phyloP scores from a whole-genome alignment of 2,797 vertebrate species.

The Rachycentron canadum region DNA sequence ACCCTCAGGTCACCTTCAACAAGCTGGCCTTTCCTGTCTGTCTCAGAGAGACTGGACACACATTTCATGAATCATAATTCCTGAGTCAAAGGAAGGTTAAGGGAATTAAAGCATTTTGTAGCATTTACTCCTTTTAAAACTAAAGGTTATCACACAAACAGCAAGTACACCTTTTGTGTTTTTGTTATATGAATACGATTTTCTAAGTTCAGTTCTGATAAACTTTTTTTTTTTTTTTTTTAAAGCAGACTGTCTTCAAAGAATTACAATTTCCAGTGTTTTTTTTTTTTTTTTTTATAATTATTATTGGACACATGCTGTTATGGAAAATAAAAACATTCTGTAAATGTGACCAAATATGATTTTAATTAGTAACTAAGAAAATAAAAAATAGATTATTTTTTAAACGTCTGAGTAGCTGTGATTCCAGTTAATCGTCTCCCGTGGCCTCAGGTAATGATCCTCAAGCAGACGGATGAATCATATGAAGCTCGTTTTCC shows the following conservation, averaged over 20 bases:
- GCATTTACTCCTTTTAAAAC: not conserved
- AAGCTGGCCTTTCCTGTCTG: slow-evolving; percentile 6
- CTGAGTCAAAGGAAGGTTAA: slow-evolving; percentile 1
- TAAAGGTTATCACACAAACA: not conserved
- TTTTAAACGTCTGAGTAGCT: not conserved
- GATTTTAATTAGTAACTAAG: not conserved
- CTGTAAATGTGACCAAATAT: not conserved
- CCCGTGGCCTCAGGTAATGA: not conserved
- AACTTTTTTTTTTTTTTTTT: slow-evolving; percentile 1
- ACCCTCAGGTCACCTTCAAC: slow-evolving; percentile 71
- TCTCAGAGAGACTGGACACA: slow-evolving; percentile 7
- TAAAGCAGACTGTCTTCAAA: not conserved
- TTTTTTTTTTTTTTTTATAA: not conserved
- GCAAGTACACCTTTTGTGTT: not conserved
- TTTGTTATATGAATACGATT: not conserved
- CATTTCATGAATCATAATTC: not conserved
- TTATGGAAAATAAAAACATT: not conserved
- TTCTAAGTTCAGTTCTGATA: not conserved
- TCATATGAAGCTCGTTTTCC: not conserved
- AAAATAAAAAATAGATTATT: not conserved
- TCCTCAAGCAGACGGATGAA: too few species aligned
- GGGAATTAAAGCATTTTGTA: not conserved
- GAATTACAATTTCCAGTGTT: not conserved
- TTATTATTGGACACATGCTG: not conserved
- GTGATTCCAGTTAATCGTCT: not conserved